Percentiles rank a stretch among this genome's conserved stretches.
Conservation (phyloP, 2,888 invertebrate species). For the Troides aeacus region DNA sequence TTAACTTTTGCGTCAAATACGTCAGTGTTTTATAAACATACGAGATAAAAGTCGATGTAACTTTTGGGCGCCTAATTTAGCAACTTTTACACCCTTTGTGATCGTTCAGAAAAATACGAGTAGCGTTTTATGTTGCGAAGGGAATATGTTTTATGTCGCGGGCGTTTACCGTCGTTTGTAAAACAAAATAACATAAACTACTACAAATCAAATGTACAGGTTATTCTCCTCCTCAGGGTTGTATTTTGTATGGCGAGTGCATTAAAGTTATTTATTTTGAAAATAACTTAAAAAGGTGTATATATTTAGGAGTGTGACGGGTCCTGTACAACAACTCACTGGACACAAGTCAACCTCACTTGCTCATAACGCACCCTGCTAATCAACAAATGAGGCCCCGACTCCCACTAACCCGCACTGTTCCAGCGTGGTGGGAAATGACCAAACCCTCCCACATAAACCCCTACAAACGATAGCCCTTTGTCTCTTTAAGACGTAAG, state of each 20-base stretch:
- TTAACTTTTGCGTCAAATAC: slow-evolving; percentile 24
- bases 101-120: slow-evolving; percentile 31
- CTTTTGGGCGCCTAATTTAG: slow-evolving; percentile 33
- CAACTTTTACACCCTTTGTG: slow-evolving; percentile 29
- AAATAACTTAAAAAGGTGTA: background rate
- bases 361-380: no score
- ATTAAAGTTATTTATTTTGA: background rate
- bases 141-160: slow-evolving; percentile 28
- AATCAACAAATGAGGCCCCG: no score
- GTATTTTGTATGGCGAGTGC: background rate
- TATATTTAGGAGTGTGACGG: no score
- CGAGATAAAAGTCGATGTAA: slow-evolving; percentile 29
- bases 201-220: background rate
- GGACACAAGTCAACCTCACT: no score
- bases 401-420: no score
- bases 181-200: slow-evolving; percentile 15
- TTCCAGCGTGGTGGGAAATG: no score
- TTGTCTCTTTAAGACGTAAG: no score
- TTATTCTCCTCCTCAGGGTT: background rate
- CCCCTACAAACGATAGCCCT: no score
- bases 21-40: slow-evolving; percentile 28
- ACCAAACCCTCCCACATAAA: no score
- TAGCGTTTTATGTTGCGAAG: slow-evolving; percentile 28
- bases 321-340: no score
- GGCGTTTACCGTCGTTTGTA: slow-evolving; percentile 28